Evolutionary conservation across 2,888 invertebrate genomes (phyloP).

Genomic region (Caenorhabditis sp.): DNA sequence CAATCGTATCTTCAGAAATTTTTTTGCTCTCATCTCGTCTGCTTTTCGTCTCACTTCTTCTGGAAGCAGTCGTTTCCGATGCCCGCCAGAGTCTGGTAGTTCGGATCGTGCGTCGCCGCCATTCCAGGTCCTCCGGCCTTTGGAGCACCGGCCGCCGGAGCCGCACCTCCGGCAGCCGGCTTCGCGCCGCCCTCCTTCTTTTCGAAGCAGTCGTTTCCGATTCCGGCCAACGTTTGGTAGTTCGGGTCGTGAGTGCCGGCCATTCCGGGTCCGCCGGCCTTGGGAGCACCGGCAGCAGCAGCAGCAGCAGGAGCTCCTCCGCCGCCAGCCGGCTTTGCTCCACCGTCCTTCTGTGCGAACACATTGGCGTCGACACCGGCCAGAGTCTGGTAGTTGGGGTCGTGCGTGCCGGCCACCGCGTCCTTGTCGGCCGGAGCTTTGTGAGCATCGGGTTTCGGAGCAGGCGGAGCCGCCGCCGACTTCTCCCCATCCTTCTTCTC

Average conservation of each 20-base stretch:
- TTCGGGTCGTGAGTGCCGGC: conserved; percentile 33
- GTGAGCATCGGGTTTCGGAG: conserved; percentile 5
- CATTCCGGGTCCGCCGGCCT: conserved; percentile 40
- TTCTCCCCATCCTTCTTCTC: no score
- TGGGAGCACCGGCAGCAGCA: conserved; percentile 15
- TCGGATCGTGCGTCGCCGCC: conserved; percentile 38
- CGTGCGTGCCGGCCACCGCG: conserved; percentile 40
- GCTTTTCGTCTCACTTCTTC: conserved; percentile 28
- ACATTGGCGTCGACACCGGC: conserved; percentile 24
- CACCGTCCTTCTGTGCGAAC: conserved; percentile 19
- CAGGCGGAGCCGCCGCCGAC: no score
- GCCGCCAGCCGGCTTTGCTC: no score
- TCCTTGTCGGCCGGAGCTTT: conserved; percentile 33
- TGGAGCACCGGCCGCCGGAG: conserved; percentile 8
- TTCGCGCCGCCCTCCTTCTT: no score
- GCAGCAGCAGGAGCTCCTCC: no score
- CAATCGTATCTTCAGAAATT: no score
- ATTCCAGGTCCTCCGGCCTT: conserved; percentile 30
- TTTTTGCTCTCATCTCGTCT: no score
- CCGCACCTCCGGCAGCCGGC: background rate
- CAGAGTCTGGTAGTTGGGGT: conserved; percentile 38
- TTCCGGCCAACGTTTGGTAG: conserved; percentile 39
- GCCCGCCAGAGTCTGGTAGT: conserved; percentile 44
- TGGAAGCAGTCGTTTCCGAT: conserved; percentile 44
- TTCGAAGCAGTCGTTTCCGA: conserved; percentile 31